These are phyloP conservation scores for Campoletis raptor DNA, from an alignment of 2,888 invertebrate genomes.

Conservation along the genomic window DNA sequence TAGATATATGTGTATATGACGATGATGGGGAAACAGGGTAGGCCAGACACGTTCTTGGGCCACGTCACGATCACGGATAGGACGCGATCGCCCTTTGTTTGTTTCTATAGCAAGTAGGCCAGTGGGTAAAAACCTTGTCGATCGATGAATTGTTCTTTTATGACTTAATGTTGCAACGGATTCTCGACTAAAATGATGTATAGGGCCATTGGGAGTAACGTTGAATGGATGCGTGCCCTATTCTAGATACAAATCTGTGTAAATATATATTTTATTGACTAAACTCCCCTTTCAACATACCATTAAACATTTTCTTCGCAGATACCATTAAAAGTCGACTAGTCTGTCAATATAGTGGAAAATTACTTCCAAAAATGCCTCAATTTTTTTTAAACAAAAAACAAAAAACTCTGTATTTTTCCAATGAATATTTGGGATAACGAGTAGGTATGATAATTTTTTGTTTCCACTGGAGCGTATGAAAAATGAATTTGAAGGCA, in stretches of 20 bases:
- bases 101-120: constrained; percentile 26
- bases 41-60: constrained; percentile 29
- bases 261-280: neutral
- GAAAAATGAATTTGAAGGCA: neutral
- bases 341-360: neutral
- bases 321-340: neutral
- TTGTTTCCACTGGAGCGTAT: neutral
- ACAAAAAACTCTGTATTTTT: neutral
- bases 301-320: neutral
- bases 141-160: constrained; percentile 57
- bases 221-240: constrained; percentile 21
- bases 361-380: neutral
- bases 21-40: constrained; percentile 11
- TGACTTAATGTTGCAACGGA: constrained; percentile 27
- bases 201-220: neutral
- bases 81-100: constrained; percentile 47
- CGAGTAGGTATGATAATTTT: neutral
- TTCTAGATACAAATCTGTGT: neutral
- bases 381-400: neutral
- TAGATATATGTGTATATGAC: neutral
- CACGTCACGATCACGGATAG: constrained; percentile 28
- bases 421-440: neutral
- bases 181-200: neutral
- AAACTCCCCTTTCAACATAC: neutral
- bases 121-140: constrained; percentile 51